phyloP scores from a whole-genome alignment of 2,113 vertebrate genomes.

The Merops nubicus region DNA sequence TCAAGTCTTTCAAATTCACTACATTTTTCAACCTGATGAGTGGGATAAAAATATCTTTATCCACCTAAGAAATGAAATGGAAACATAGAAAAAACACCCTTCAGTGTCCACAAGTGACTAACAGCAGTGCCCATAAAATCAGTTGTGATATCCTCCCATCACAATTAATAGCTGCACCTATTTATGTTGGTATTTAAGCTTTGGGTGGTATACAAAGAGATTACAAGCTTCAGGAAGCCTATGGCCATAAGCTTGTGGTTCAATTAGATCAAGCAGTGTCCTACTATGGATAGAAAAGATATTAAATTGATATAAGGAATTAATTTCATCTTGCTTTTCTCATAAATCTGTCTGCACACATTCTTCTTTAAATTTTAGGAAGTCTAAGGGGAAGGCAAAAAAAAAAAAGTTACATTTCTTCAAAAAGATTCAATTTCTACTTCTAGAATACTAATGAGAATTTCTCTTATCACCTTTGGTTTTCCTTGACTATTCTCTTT shows the following conservation, averaged over 20 bases:
- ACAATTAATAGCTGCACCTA: not conserved
- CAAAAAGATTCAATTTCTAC: not conserved
- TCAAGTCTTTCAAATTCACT: not conserved
- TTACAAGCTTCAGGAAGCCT: not conserved
- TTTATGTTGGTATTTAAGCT: not conserved
- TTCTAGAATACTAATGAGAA: conserved; percentile 11
- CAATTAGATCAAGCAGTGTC: not conserved
- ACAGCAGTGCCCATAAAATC: not conserved
- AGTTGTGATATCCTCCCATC: not conserved
- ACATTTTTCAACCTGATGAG: not conserved
- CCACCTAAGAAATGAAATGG: not conserved
- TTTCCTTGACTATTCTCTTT: conserved; percentile 12
- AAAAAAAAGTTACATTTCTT: no score
- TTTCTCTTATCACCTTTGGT: conserved; percentile 6
- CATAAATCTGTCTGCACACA: not conserved
- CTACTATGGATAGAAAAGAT: not conserved
- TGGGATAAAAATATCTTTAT: not conserved
- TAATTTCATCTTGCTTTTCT: not conserved
- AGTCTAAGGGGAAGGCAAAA: not conserved
- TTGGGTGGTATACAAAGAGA: not conserved
- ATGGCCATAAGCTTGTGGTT: not conserved
- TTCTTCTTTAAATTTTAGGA: not conserved
- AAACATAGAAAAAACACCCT: not conserved
- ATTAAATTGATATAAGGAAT: not conserved
- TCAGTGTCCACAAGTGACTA: not conserved